These are phyloP conservation scores for Diorhabda carinulata DNA, from an alignment of 1,140 invertebrate species.

Conservation along the genomic window DNA sequence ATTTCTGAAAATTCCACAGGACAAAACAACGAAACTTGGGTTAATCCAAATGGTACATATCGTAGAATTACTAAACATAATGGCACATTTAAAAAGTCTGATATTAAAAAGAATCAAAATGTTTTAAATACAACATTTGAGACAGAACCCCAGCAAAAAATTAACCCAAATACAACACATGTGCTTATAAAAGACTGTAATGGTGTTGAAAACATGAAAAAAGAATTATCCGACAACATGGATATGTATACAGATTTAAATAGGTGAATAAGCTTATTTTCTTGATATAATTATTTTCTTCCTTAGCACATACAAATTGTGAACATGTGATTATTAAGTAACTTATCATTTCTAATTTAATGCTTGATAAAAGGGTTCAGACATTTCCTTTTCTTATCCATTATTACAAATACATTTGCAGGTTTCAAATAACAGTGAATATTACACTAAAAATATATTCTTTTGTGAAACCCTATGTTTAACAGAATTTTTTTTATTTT, in stretches of 20 bases:
- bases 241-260: conserved; percentile 27
- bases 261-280: background rate
- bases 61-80: conserved; percentile 21
- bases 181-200: conserved; percentile 20
- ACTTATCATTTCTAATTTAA: too few species aligned
- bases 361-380: too few species aligned
- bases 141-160: conserved; percentile 3
- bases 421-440: too few species aligned
- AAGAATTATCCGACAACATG: conserved; percentile 17
- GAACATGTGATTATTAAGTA: too few species aligned
- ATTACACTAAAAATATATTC: too few species aligned
- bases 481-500: too few species aligned
- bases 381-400: too few species aligned
- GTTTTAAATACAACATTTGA: conserved; percentile 27
- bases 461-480: too few species aligned
- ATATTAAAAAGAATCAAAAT: conserved; percentile 23
- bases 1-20: background rate
- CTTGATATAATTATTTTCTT: too few species aligned
- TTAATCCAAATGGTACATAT: conserved; percentile 30
- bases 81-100: conserved; percentile 31
- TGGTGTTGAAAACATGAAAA: conserved; percentile 28
- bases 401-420: too few species aligned
- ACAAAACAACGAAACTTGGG: conserved; percentile 12
- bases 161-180: conserved; percentile 20
- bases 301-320: too few species aligned